Percentiles rank a stretch among this genome's conserved stretches.
These are phyloP conservation scores for Irena cyanogastra DNA, from an alignment of 2,113 vertebrate genomes.

Conservation along the genomic window DNA sequence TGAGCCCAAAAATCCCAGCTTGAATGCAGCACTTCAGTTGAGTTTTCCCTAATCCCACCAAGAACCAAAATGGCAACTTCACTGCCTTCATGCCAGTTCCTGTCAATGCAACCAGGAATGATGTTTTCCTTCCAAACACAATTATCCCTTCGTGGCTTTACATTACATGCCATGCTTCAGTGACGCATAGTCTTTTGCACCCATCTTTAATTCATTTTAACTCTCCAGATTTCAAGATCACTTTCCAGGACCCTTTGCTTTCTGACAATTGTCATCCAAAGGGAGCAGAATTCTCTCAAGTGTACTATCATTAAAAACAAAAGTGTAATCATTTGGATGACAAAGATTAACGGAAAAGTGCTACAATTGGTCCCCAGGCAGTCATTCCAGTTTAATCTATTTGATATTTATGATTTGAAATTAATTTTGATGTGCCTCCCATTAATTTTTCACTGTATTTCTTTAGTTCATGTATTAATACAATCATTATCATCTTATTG, in stretches of 20 bases:
- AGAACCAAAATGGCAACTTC: neutral
- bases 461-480: neutral
- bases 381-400: neutral
- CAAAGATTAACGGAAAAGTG: neutral
- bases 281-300: neutral
- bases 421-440: neutral
- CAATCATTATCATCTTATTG: neutral
- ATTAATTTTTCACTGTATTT: neutral
- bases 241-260: neutral
- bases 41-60: neutral
- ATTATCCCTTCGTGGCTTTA: neutral
- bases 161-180: accelerated
- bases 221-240: neutral
- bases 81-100: neutral
- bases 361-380: neutral
- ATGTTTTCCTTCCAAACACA: neutral
- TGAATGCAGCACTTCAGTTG: neutral
- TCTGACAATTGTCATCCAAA: neutral
- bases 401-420: neutral
- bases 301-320: neutral
- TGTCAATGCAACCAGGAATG: neutral
- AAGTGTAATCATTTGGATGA: neutral
- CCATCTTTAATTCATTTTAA: neutral
- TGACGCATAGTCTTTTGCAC: neutral
- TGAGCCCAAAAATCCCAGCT: neutral